These are phyloP conservation scores for Chrysomela aeneicollis DNA, from an alignment of 2,888 invertebrate species.

Conservation along the genomic window DNA sequence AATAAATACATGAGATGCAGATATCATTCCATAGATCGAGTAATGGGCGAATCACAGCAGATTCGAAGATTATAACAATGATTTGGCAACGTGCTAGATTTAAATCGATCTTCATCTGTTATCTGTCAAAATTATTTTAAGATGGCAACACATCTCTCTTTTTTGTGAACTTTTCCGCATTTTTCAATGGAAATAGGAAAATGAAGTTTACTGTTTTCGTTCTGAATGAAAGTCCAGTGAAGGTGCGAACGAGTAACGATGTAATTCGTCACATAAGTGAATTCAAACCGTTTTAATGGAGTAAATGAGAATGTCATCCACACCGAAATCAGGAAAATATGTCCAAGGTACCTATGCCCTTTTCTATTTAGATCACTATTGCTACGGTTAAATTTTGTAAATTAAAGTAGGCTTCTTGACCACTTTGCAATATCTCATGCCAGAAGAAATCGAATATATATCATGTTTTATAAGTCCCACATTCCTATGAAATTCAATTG, in stretches of 20 bases:
- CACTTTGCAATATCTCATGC: no score
- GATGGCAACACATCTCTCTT: background rate
- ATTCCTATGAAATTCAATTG: no score
- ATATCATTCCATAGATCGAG: no score
- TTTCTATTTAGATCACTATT: slow-evolving; percentile 20
- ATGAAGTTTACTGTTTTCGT: background rate
- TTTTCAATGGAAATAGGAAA: slow-evolving; percentile 8
- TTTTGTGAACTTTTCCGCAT: slow-evolving; percentile 8
- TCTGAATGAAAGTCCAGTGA: background rate
- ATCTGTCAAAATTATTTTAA: background rate
- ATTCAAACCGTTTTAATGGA: slow-evolving; percentile 35
- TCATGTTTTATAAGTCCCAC: no score
- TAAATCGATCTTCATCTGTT: slow-evolving; percentile 1
- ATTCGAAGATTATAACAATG: background rate
- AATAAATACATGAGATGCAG: no score
- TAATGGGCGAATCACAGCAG: no score
- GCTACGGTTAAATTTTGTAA: slow-evolving; percentile 14
- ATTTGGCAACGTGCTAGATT: background rate
- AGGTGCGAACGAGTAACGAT: background rate
- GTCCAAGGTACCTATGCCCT: slow-evolving; percentile 56
- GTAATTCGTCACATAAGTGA: slow-evolving; percentile 10
- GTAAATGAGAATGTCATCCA: slow-evolving; percentile 60
- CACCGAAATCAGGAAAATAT: slow-evolving; percentile 62
- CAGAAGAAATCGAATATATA: no score
- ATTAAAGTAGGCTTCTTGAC: no score